Evolutionary conservation across 2,113 vertebrate species (phyloP).

Genomic region (Hemicordylus capensis): DNA sequence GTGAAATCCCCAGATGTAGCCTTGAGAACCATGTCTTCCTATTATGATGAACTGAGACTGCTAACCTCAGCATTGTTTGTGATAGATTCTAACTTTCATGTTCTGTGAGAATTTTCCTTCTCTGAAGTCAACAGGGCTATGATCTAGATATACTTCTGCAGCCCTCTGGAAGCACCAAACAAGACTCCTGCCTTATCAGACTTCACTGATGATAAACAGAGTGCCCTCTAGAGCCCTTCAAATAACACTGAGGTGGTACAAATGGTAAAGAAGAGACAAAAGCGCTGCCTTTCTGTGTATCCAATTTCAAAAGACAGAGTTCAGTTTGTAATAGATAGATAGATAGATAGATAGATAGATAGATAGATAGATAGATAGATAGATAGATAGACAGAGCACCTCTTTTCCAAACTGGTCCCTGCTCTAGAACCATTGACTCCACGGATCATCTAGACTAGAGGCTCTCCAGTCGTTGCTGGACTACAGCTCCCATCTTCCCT

Average conservation of each 20-base stretch:
- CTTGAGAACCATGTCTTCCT: not conserved
- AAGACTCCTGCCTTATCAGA: not conserved
- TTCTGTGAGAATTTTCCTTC: not conserved
- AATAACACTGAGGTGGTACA: not conserved
- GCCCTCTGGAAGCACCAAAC: not conserved
- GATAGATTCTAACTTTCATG: not conserved
- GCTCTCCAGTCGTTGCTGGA: no score
- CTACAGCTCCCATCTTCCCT: no score
- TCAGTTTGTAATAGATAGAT: not conserved
- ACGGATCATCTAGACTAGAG: no score
- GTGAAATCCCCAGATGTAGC: not conserved
- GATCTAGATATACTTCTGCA: not conserved
- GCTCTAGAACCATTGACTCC: not conserved
- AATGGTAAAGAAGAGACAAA: not conserved
- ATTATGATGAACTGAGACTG: not conserved
- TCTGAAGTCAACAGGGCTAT: not conserved
- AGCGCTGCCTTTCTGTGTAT: not conserved
- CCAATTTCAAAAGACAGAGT: not conserved
- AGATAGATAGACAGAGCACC: no score
- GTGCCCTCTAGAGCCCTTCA: not conserved
- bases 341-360: no score
- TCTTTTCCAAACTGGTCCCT: not conserved
- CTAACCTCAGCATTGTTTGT: not conserved
- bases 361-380: no score
- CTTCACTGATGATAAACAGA: not conserved